Evolutionary conservation across 1,140 invertebrate genomes (phyloP), one percentile per base, ranked within the genome.

Genomic region (Leptinotarsa undecemlineata): DNA sequence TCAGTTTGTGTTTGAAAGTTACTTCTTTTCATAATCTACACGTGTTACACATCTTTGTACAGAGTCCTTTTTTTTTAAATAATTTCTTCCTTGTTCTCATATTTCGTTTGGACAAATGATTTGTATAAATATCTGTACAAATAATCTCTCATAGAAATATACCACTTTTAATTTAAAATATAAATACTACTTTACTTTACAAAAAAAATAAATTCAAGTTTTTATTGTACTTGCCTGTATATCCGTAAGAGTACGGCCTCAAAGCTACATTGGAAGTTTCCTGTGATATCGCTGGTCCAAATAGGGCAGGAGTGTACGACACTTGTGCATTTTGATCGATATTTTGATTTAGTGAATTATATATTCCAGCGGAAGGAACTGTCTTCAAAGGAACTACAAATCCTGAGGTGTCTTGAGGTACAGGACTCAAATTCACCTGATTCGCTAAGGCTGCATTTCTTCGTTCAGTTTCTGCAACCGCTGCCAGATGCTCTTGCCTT

Each of bases 241-340:
- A 93, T 26, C 90, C 91, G 81, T 92, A 93, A 74, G 87, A 86
- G 77, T 89, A 89, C 78, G 89, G 89, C 3, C 91, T 91, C 47
- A 89, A 83, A 3, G 87, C 89, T 78, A 92, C 90, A 81, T 91
- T 89, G 57, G 88, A 86, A 80, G 90, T 84, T 73, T 86, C 86
- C 76, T 87, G 85, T 74, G 84, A 82, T 20, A 47, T 47, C n/a
- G 26, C 61, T 62, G 42, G 70, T 51, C 63, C 57, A 66, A 74
- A 68, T 14, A 64, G 62, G 17, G 77, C 72, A 2, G 81, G 80
- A 21, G 79, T 60, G 69, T 82, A 82, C 48, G 77, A 67, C 47
- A 78, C 26, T 48, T 77, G 75, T n/a, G 71, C 71, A 17, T 60
- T 57, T 48, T 71, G 73, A 11, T 57, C 64, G 17, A 77, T 71